A percentile compares a stretch with the other conserved stretches of the same genome.
Evolutionary conservation across 2,797 vertebrate species (phyloP).

Genomic region (Todus mexicanus): DNA sequence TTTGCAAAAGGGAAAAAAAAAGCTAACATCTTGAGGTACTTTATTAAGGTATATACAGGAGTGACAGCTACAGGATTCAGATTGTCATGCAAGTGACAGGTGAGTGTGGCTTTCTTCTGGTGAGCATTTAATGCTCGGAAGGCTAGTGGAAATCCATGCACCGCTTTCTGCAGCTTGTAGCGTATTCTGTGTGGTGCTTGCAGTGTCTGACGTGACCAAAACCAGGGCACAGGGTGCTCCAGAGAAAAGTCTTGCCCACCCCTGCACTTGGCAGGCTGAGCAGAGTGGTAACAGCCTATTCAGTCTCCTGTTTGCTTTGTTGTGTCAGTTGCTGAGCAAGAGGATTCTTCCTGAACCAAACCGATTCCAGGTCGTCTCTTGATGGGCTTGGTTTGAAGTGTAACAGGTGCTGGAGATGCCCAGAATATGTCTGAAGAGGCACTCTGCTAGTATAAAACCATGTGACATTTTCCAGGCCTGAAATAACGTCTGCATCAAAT

Average conservation of each 20-base stretch:
- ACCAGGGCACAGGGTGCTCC: neutral
- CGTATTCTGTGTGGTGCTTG: neutral
- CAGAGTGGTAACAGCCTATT: neutral
- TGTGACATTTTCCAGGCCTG: neutral
- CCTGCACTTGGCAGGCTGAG: neutral
- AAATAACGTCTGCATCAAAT: neutral
- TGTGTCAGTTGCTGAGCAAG: conserved; percentile 23
- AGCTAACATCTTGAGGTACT: neutral
- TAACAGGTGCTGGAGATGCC: neutral
- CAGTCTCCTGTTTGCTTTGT: neutral
- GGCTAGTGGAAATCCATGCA: neutral
- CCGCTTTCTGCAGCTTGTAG: neutral
- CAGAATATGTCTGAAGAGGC: neutral
- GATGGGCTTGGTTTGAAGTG: neutral
- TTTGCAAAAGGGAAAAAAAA: neutral
- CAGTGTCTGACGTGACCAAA: neutral
- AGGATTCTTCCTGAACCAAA: neutral
- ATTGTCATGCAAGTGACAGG: neutral
- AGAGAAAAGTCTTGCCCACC: neutral
- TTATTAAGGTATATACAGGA: neutral
- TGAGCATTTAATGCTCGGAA: neutral
- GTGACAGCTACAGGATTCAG: neutral
- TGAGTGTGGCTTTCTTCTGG: neutral
- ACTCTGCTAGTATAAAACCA: neutral
- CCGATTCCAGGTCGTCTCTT: neutral